Evolutionary conservation across 2,113 vertebrate species (phyloP), one percentile per base, ranked within the genome.

Genomic region (Stigmatopora argus): DNA sequence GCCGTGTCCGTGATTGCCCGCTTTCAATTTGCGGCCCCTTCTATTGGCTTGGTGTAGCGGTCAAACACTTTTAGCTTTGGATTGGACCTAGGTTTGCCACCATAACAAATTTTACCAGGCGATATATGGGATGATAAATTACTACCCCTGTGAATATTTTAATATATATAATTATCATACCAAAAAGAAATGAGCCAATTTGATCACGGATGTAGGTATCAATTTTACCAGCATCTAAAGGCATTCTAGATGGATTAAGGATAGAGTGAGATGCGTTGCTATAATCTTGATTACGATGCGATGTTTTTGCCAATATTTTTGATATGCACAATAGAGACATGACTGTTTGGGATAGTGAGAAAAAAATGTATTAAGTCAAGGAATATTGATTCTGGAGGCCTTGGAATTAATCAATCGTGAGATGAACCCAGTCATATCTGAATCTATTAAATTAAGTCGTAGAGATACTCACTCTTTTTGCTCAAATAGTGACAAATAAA

Each of bases 1-100:
- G 65, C 58, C 67, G 58, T 66, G 69, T 72, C 51, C n/a, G 10
- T 83, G 77, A 87, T 86, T 85, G 82, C 73, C 72, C 71, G 45
- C 74, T 71, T 75, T 83, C 73, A 82, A 77, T 80, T 81, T 73
- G 45, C 67, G 52, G 62, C 52, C 55, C 66, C 60, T 66, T 71
- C 73, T 38, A 74, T 79, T 84, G 75, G n/a, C 19, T 46, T 13
- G 62, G 21, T 47, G 56, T 67, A 79, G 84, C 72, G 69, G 51
- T 83, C 79, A 71, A 62, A 74, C 65, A 65, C 76, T 67, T 74
- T 65, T 60, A 26, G 64, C 71, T 70, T 58, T 71, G 66, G 35
- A 31, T 35, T 58, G 64, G 41, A 65, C 59, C 62, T 75, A 77
- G 64, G 19, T 57, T 31, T 31, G 26, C 26, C 26, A 31, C 26